A percentile compares a stretch with the other conserved stretches of the same genome.
phyloP scores from a whole-genome alignment of 2,797 vertebrate genomes.

The Cyclura pinguis region DNA sequence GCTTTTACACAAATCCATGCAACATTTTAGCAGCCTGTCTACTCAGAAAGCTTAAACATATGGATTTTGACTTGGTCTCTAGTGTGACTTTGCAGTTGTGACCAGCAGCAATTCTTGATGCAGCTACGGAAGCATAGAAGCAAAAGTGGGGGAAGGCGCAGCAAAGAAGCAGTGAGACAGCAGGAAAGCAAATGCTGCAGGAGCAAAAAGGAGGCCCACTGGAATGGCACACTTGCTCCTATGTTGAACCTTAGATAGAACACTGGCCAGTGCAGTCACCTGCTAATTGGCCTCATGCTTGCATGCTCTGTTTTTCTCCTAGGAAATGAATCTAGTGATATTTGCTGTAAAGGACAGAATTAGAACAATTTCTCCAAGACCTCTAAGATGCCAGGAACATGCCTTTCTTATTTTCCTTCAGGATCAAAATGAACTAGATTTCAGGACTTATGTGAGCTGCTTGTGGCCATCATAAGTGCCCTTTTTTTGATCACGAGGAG shows the following conservation, averaged over 20 bases:
- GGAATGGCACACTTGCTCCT: not conserved
- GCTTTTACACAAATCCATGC: not conserved
- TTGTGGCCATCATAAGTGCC: not conserved
- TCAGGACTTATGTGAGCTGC: slow-evolving; percentile 6
- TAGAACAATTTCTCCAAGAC: not conserved
- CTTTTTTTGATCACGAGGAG: slow-evolving; percentile 18
- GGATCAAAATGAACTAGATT: slow-evolving; percentile 4
- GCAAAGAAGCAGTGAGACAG: not conserved
- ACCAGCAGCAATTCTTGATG: not conserved
- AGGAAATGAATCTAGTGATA: not conserved
- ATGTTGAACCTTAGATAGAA: not conserved
- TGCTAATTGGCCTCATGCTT: not conserved
- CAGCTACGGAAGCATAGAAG: not conserved
- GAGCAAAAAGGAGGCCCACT: not conserved
- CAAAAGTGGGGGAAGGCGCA: not conserved
- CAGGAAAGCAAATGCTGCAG: not conserved
- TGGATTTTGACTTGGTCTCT: not conserved
- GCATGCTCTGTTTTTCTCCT: not conserved
- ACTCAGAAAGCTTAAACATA: not conserved
- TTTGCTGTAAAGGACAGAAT: too few relatives aligned
- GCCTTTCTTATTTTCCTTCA: not conserved
- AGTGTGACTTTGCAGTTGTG: not conserved
- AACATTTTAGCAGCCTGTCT: not conserved
- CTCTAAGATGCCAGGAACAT: not conserved
- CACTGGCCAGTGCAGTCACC: not conserved